These are phyloP conservation scores for Hypotaenidia okinawae DNA, from an alignment of 2,797 vertebrate genomes.

Conservation along the genomic window DNA sequence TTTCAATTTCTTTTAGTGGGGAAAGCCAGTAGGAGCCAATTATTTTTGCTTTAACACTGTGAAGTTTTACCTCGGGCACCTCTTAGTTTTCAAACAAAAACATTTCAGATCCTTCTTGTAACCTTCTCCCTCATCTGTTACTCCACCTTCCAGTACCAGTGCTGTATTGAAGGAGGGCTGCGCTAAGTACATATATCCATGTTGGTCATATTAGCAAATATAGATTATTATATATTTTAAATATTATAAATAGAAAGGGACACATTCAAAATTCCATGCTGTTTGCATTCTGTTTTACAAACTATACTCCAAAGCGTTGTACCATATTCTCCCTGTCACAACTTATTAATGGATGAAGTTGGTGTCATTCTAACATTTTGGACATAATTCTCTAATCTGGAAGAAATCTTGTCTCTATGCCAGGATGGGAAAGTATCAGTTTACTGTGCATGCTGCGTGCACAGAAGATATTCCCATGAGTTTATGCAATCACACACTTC, in stretches of 20 bases:
- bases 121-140: conserved; percentile 12
- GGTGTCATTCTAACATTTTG: conserved; percentile 4
- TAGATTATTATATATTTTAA: background rate
- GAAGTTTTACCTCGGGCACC: conserved; percentile 69
- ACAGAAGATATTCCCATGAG: background rate
- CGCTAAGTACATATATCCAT: conserved; percentile 30
- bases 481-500: background rate
- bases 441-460: background rate
- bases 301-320: background rate
- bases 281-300: conserved; percentile 43
- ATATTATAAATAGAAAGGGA: background rate
- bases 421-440: background rate
- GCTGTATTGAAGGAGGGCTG: background rate
- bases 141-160: background rate
- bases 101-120: conserved; percentile 63
- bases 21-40: conserved; percentile 76
- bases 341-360: conserved; percentile 18
- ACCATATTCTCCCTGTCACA: conserved; percentile 1
- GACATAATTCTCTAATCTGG: conserved; percentile 32
- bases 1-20: conserved; percentile 73
- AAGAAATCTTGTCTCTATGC: conserved; percentile 32
- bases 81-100: conserved; percentile 71
- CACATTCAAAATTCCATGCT: background rate
- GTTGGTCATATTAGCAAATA: conserved; percentile 7
- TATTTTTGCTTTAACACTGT: conserved; percentile 65